These are phyloP conservation scores for Pangasianodon gigas DNA, from an alignment of 2,113 vertebrate genomes.

Conservation along the genomic window DNA sequence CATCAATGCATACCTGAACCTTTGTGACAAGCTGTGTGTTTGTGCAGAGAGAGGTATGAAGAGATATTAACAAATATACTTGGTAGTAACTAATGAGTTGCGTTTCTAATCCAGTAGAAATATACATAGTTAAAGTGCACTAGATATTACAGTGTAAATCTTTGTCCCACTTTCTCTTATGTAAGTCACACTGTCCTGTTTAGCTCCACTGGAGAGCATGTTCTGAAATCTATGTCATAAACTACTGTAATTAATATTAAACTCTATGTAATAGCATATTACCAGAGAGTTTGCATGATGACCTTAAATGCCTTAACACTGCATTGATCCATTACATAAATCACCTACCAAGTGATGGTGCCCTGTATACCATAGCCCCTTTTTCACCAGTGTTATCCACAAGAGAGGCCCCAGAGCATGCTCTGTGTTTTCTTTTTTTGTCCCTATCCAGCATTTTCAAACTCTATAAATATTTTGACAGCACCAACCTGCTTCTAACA, in stretches of 20 bases:
- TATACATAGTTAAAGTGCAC: conserved; percentile 9
- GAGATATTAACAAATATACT: neutral
- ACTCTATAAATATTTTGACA: conserved; percentile 62
- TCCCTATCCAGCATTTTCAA: conserved; percentile 53
- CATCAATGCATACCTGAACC: neutral
- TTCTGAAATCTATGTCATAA: conserved; percentile 19
- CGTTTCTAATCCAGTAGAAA: too few relatives aligned
- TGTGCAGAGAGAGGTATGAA: too few relatives aligned
- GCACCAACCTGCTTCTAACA: conserved; percentile 54
- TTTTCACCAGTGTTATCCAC: conserved; percentile 37
- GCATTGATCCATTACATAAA: conserved; percentile 68
- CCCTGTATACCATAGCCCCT: conserved; percentile 54
- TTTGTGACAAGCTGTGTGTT: neutral
- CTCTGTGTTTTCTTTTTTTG: conserved; percentile 40
- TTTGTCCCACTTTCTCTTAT: conserved; percentile 19
- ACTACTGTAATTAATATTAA: conserved; percentile 22
- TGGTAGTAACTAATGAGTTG: too few relatives aligned
- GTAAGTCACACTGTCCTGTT: conserved; percentile 2
- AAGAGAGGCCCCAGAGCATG: conserved; percentile 30
- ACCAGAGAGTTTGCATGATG: conserved; percentile 57
- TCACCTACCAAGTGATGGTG: conserved; percentile 70
- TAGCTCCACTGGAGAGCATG: neutral
- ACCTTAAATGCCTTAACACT: conserved; percentile 59
- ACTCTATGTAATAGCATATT: conserved; percentile 48
- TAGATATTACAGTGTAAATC: conserved; percentile 3